Evolutionary conservation across 2,797 vertebrate genomes (phyloP).

Genomic region (Paguma larvata): DNA sequence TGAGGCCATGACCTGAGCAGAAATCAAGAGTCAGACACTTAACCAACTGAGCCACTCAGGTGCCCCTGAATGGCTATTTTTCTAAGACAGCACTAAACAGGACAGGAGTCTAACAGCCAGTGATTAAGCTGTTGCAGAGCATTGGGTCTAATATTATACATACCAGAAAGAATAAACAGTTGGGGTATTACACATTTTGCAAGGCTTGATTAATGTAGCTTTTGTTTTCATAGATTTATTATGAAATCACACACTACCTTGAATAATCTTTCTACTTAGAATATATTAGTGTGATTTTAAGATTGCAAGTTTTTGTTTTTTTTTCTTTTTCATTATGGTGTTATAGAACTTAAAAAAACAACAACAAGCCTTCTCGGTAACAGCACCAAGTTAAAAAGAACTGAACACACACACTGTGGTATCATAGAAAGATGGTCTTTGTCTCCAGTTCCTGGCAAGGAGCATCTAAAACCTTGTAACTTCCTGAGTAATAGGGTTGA

Average conservation of each 20-base stretch:
- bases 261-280: not conserved
- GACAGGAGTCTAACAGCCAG: not conserved
- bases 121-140: not conserved
- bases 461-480: not conserved
- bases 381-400: constrained; percentile 10
- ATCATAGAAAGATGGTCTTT: not conserved
- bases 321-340: not conserved
- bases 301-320: not conserved
- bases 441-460: not conserved
- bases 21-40: no score
- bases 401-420: not conserved
- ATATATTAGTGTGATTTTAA: not conserved
- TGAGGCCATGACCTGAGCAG: no score
- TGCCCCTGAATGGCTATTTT: not conserved
- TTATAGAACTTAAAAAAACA: not conserved
- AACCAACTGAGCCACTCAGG: no score
- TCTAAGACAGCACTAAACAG: not conserved
- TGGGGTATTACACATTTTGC: not conserved
- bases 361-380: not conserved
- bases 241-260: not conserved
- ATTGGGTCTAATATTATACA: not conserved
- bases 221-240: not conserved
- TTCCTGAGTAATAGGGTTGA: not conserved
- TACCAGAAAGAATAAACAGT: not conserved
- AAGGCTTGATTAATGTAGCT: not conserved